A percentile compares a stretch with the other conserved stretches of the same genome.
Conservation (phyloP, 2,113 vertebrate genomes). For the Spea multiplicata region DNA sequence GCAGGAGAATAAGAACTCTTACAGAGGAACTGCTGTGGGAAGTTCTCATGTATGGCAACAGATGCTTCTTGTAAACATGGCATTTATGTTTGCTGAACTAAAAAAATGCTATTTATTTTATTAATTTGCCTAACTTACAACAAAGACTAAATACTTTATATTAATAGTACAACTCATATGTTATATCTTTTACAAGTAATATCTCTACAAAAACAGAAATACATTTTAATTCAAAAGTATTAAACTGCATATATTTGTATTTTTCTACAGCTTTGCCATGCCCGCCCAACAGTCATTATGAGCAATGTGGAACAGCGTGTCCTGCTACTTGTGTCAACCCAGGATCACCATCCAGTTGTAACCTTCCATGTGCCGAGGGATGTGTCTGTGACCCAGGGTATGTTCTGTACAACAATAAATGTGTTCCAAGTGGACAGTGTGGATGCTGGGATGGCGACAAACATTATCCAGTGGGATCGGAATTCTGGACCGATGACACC, state of each 20-base stretch:
- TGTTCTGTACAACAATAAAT: conserved; percentile 51
- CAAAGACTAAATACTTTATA: too few relatives aligned
- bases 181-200: too few relatives aligned
- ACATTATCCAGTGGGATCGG: conserved; percentile 55
- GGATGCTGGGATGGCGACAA: conserved; percentile 56
- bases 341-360: background rate
- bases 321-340: conserved; percentile 57
- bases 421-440: conserved; percentile 53
- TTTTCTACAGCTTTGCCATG: conserved; percentile 56
- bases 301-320: conserved; percentile 56
- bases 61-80: too few relatives aligned
- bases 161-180: too few relatives aligned
- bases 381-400: conserved; percentile 54
- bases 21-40: too few relatives aligned
- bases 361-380: conserved; percentile 46
- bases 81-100: too few relatives aligned
- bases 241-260: background rate
- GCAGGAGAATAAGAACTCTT: too few relatives aligned
- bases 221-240: too few relatives aligned
- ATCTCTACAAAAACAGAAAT: too few relatives aligned
- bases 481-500: conserved; percentile 69
- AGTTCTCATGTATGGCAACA: too few relatives aligned
- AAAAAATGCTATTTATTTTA: too few relatives aligned
- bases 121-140: too few relatives aligned
- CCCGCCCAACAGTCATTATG: conserved; percentile 48